Percentiles rank a stretch among this genome's conserved stretches.
Evolutionary conservation across 2,113 vertebrate species (phyloP).

Genomic region (Vimba vimba): DNA sequence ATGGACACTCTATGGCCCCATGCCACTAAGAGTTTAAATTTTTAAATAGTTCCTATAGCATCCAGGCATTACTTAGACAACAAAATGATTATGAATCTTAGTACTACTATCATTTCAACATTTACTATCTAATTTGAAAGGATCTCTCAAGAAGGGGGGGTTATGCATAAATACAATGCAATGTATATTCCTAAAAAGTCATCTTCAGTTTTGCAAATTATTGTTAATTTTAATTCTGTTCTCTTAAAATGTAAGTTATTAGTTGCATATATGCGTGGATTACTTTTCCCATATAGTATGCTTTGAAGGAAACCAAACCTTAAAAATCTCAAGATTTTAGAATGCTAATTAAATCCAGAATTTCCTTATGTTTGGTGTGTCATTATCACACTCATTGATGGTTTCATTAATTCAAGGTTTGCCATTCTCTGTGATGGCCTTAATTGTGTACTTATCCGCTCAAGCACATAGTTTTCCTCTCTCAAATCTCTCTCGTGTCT

Average conservation of each 20-base stretch:
- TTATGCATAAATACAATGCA: no score
- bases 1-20: neutral
- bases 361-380: neutral
- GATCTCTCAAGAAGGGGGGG: neutral
- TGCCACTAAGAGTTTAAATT: neutral
- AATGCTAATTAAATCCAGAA: conserved; percentile 1
- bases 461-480: conserved; percentile 32
- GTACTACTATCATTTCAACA: neutral
- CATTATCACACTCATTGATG: neutral
- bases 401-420: conserved; percentile 15
- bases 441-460: conserved; percentile 10
- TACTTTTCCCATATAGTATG: neutral
- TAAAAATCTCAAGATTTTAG: neutral
- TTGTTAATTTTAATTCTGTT: neutral
- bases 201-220: no score
- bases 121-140: neutral
- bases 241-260: neutral
- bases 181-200: no score
- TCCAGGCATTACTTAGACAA: neutral
- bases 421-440: neutral
- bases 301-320: neutral
- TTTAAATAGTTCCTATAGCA: neutral
- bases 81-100: neutral
- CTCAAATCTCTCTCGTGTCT: conserved; percentile 53
- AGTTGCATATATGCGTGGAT: neutral